Evolutionary conservation across 92 coral and sea anemone genomes (phyloP).

Genomic region (Scolanthus callimorphus): DNA sequence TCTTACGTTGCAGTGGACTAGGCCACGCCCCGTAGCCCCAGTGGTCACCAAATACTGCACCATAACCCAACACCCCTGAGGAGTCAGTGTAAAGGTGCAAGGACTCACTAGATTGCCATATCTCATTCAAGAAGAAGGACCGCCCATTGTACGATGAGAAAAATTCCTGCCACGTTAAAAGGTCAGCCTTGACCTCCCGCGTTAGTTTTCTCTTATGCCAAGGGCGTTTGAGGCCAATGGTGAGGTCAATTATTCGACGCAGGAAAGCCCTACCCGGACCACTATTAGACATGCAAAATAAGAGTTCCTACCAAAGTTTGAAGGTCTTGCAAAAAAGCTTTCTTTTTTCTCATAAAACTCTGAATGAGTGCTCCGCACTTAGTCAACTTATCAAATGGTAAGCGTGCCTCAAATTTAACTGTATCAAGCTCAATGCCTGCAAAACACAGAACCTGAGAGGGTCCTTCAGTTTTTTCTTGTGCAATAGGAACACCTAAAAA

Average conservation of each 20-base stretch:
- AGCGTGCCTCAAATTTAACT: too few species aligned
- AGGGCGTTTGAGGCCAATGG: slow-evolving; percentile 19
- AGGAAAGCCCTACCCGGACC: slow-evolving; percentile 31
- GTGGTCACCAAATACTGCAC: neutral
- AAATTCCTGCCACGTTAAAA: too few species aligned
- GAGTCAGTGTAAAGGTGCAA: neutral
- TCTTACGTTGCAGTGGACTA: neutral
- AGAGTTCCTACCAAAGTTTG: slow-evolving; percentile 34
- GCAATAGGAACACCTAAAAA: slow-evolving; percentile 42
- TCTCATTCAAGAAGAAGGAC: neutral
- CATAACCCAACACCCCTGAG: slow-evolving; percentile 1
- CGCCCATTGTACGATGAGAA: neutral
- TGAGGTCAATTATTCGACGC: slow-evolving; percentile 37
- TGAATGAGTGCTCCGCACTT: too few species aligned
- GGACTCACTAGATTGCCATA: neutral
- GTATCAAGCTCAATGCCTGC: slow-evolving; percentile 53
- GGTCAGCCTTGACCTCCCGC: too few species aligned
- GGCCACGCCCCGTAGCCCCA: slow-evolving; percentile 2
- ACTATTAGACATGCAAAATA: too few species aligned
- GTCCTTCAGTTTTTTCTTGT: too few species aligned
- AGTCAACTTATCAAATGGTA: too few species aligned
- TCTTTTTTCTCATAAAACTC: slow-evolving; percentile 24
- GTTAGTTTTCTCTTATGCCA: slow-evolving; percentile 7
- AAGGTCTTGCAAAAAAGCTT: too few species aligned
- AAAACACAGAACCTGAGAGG: slow-evolving; percentile 23